phyloP scores from a whole-genome alignment of 2,888 invertebrate genomes.

The Sceliomorpha sp. region DNA sequence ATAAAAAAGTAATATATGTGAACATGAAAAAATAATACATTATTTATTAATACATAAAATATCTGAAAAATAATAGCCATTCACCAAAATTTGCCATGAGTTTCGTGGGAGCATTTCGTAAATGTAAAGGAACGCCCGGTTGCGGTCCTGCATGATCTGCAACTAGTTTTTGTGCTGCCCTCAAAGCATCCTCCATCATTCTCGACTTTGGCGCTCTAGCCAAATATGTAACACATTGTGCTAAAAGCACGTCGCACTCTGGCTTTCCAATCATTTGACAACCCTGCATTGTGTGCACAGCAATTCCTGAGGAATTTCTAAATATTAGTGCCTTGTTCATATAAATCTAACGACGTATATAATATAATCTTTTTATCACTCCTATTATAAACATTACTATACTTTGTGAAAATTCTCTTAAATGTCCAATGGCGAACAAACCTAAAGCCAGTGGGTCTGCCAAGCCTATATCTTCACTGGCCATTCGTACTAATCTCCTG shows the following conservation, averaged over 20 bases:
- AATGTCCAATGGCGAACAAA: too few species aligned
- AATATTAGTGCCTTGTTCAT: conserved; percentile 8
- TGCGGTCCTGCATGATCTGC: conserved; percentile 85
- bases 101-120: conserved; percentile 89
- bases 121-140: conserved; percentile 88
- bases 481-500: conserved; percentile 86
- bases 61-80: too few species aligned
- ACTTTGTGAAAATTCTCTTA: too few species aligned
- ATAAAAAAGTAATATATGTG: too few species aligned
- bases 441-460: conserved; percentile 78
- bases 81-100: conserved; percentile 89
- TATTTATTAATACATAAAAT: too few species aligned
- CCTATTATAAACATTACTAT: too few species aligned
- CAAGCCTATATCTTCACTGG: conserved; percentile 90
- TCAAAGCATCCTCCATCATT: conserved; percentile 82
- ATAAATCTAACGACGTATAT: background rate
- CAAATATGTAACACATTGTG: conserved; percentile 88
- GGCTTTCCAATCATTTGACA: conserved; percentile 91
- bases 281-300: conserved; percentile 88
- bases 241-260: conserved; percentile 88
- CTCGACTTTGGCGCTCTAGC: conserved; percentile 88
- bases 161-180: conserved; percentile 84
- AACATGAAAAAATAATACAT: too few species aligned
- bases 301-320: conserved; percentile 83
- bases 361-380: too few species aligned